Conservation (phyloP, 2,797 vertebrate species). For the Myotis myotis region DNA sequence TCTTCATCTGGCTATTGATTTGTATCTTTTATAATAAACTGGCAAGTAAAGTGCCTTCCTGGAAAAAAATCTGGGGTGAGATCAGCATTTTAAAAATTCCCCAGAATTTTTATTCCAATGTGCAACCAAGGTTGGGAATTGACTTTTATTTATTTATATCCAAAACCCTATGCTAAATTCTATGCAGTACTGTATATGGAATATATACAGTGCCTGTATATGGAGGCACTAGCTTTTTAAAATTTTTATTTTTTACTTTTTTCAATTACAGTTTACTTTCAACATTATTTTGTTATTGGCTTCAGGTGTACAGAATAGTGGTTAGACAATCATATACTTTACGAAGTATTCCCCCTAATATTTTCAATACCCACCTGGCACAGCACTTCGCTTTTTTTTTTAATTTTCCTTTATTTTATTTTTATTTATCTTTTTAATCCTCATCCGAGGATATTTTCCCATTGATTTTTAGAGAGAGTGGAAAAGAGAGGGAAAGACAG, state of each 20-base stretch:
- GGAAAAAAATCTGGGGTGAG: neutral
- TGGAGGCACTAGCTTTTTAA: neutral
- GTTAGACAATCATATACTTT: neutral
- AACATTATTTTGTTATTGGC: neutral
- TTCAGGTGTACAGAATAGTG: neutral
- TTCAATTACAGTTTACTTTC: neutral
- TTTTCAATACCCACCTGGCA: neutral
- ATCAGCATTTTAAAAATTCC: neutral
- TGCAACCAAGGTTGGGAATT: neutral
- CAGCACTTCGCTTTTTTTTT: neutral
- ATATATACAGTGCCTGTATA: neutral
- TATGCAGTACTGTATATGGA: neutral
- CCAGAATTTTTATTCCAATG: conserved; percentile 11
- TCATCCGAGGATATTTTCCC: no score
- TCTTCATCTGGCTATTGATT: neutral
- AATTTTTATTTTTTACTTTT: neutral
- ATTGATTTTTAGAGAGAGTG: no score
- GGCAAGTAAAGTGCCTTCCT: neutral
- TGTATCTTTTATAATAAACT: neutral
- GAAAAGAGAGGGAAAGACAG: no score
- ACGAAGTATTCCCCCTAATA: neutral
- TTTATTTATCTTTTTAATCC: no score
- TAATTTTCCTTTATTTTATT: no score
- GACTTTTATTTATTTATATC: neutral
- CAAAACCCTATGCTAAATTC: conserved; percentile 19